Base-by-base conservation (phyloP, 2,888 invertebrate species). In the Hydropsyche betteni region DNA sequence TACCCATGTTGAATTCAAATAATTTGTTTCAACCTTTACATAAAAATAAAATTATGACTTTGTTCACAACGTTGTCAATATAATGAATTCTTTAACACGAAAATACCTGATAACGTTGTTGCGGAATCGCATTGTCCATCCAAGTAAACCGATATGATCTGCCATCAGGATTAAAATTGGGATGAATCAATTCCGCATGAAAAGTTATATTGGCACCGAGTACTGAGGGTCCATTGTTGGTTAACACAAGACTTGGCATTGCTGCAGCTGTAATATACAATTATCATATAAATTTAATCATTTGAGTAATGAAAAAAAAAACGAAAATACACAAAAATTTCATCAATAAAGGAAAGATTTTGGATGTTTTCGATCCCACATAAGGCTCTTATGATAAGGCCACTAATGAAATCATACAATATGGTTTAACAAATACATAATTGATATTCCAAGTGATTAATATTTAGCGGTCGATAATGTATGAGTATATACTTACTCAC, bases 191-290 rank as follows among this genome's bases (percentile, higher is more conserved):
- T 78, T 87, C 87, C 16, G 91, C 92, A 79, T 84, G 89, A 82
- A 95, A 92, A 79, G 90, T 91, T 58, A 94, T 88, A 72, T 89
- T 90, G 4, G 91, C 91, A 33, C 94, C 95, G 74, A 90, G 84
- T 14, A 94, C 90, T n/a, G 91, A 89, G 68, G 92, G 91, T 7
- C 91, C 91, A 83, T 92, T 88, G 78, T 89, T 89, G 10, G 85
- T 85, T 78, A 94, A 82, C 74, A 84, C 83, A 68, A 93, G 6
- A 8, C 7, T 44, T 36, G 61, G 16, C 8, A 8, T 38, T 10
- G 72, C 55, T 12, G 10, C 55, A 38, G 58, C 72, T 72, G 16
- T 33, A 72, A 72, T n/a, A 16, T 68, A 16, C 38, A 61, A 44
- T 53, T 68, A 70, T 16, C 16, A 58, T 51, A 12, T 24, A 10